Percentiles rank a stretch among this genome's conserved stretches.
phyloP scores from a whole-genome alignment of 2,113 vertebrate genomes.

The Zapus hudsonius region DNA sequence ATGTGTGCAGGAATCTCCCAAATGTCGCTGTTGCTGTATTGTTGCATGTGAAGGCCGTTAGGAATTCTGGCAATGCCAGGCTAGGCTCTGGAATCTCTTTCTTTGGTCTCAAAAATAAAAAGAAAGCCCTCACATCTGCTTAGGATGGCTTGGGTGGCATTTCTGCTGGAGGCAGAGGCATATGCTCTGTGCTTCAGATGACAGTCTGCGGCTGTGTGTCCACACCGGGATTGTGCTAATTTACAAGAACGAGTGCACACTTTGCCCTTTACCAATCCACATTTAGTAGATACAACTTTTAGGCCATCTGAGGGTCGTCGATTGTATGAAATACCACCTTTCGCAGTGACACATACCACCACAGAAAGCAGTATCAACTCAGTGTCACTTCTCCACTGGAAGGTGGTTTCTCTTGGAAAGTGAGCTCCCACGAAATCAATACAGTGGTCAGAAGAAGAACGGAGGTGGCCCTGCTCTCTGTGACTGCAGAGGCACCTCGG shows the following conservation, averaged over 20 bases:
- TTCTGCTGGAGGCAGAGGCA: conserved; percentile 44
- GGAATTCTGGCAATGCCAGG: not conserved
- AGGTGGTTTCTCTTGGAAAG: conserved; percentile 25
- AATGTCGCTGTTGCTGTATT: not conserved
- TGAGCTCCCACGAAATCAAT: not conserved
- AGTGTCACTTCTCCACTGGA: not conserved
- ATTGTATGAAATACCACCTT: not conserved
- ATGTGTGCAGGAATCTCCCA: not conserved
- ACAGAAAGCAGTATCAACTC: not conserved
- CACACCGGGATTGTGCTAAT: not conserved
- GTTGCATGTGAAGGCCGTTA: not conserved
- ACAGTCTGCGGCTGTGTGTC: not conserved
- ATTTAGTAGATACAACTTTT: not conserved
- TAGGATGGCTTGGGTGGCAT: not conserved
- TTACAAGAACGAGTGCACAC: conserved; percentile 28
- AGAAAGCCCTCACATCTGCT: not conserved
- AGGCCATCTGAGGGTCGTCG: not conserved
- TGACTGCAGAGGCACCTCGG: not conserved
- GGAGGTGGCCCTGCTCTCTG: not conserved
- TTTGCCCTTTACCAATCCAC: not conserved
- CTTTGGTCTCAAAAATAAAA: conserved; percentile 8
- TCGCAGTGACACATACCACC: not conserved
- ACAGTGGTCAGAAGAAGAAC: not conserved
- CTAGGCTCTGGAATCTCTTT: not conserved
- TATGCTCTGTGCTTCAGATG: too few species aligned